Evolutionary conservation across 2,888 invertebrate genomes (phyloP), one percentile per base, ranked within the genome.

Genomic region (Orchesellides sinensis): DNA sequence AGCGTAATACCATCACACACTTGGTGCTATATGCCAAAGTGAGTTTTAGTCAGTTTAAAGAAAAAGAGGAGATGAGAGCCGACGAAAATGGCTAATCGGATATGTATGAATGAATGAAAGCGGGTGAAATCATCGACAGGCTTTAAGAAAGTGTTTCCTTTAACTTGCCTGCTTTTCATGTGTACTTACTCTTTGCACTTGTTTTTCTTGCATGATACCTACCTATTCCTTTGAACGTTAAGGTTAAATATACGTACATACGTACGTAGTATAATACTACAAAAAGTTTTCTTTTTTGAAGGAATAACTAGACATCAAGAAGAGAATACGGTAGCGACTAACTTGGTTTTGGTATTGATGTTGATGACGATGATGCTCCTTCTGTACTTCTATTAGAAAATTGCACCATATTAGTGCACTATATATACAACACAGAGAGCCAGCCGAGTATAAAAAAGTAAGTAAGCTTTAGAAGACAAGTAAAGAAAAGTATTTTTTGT

Each of bases 321-420:
- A 56, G 56, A 25, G 25, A 23, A 56, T n/a, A n/a, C n/a, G 49
- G 49, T 19, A 17, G 25, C 27, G 12, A 8, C 23, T n/a, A 14
- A 8, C 2, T 5, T 5, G n/a, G 40, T 40, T 2, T 10, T 40
- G n/a, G 40, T 40, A 40, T 59, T 25, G 27, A 59, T 10, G 17
- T 4, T 6, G 56, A 19, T 40, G 49, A 14, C 49, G 68, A 17
- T 47, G 68, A 27, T 35, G 45, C 14, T 32, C 14, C n/a, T 17
- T 61, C 29, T 56, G 17, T 61, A 23, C 35, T 61, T 54, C 56
- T 54, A 66, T 66, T 77, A 77, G 75, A 68, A 66, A 75, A 68
- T 56, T 66, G 75, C 47, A 19, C 29, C 3, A 32, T 66, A 59
- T 54, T 45, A 77, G 52, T 45, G 14, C 75, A 77, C 21, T 65